Evolutionary conservation across 2,888 invertebrate genomes (phyloP).

Genomic region (Brachyptera putata): DNA sequence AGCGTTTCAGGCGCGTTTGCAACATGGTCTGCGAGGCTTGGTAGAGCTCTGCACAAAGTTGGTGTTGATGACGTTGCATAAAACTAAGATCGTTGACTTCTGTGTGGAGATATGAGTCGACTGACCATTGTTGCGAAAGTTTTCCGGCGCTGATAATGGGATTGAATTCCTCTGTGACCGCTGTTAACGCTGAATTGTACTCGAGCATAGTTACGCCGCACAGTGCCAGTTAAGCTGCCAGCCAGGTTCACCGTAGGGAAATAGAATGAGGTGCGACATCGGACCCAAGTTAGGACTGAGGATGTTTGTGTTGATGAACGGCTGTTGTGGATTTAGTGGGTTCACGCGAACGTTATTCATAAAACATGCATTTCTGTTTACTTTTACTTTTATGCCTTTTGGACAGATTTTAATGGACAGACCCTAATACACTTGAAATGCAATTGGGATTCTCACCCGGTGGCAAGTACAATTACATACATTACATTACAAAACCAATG

Average conservation of each 20-base stretch:
- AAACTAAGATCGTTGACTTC: not conserved
- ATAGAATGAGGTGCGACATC: constrained; percentile 7
- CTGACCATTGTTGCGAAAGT: constrained; percentile 7
- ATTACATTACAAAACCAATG: no score
- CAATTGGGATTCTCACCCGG: no score
- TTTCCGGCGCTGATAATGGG: not conserved
- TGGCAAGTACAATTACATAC: no score
- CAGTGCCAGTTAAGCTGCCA: constrained; percentile 24
- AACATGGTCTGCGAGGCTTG: no score
- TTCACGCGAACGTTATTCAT: no score
- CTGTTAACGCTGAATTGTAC: not conserved
- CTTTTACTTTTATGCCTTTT: no score
- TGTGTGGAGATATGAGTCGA: constrained; percentile 10
- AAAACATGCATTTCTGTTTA: no score
- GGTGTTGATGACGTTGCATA: not conserved
- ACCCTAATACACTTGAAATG: no score
- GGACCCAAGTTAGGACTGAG: not conserved
- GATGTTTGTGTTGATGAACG: no score
- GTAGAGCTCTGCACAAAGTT: not conserved
- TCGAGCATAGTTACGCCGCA: constrained; percentile 29
- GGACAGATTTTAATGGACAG: no score
- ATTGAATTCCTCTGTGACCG: not conserved
- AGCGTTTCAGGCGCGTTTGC: no score
- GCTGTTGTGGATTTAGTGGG: no score
- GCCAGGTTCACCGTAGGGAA: constrained; percentile 14